Conservation (phyloP, 2,888 invertebrate genomes). For the Polia nebulosa region DNA sequence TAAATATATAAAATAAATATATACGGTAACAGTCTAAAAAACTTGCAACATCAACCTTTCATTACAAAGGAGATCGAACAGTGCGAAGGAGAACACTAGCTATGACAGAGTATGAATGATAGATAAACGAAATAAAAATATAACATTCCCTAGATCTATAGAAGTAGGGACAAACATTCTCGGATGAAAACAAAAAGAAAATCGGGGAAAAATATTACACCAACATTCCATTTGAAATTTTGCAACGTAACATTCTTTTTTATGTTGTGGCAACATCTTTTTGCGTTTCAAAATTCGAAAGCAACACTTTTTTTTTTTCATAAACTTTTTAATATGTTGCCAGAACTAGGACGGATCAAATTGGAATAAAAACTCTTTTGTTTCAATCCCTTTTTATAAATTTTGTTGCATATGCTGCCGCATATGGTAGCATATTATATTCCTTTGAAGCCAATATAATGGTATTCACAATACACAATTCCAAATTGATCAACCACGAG, state of each 20-base stretch:
- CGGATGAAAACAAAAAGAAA: conserved; percentile 78
- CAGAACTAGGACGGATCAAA: conserved; percentile 86
- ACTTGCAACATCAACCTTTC: conserved; percentile 87
- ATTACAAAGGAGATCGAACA: conserved; percentile 83
- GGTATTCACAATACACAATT: conserved; percentile 84
- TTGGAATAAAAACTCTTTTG: conserved; percentile 81
- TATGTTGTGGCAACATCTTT: conserved; percentile 85
- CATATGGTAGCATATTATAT: conserved; percentile 47
- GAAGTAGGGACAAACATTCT: conserved; percentile 92
- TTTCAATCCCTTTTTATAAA: conserved; percentile 63
- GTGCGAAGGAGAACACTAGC: conserved; percentile 85
- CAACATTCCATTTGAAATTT: conserved; percentile 93
- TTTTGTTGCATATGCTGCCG: conserved; percentile 52
- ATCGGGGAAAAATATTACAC: conserved; percentile 89
- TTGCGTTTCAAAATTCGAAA: conserved; percentile 58
- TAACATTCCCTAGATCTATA: conserved; percentile 88
- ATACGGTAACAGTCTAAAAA: conserved; percentile 76
- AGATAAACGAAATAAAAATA: conserved; percentile 77
- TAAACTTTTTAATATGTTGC: conserved; percentile 77
- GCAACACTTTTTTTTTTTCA: conserved; percentile 31
- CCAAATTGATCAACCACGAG: conserved; percentile 89
- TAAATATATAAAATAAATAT: conserved; percentile 64
- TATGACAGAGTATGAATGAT: conserved; percentile 85
- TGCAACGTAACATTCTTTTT: conserved; percentile 79
- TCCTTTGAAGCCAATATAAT: conserved; percentile 84